phyloP scores from a whole-genome alignment of 2,113 vertebrate species.

The Protobothrops mucrosquamatus region DNA sequence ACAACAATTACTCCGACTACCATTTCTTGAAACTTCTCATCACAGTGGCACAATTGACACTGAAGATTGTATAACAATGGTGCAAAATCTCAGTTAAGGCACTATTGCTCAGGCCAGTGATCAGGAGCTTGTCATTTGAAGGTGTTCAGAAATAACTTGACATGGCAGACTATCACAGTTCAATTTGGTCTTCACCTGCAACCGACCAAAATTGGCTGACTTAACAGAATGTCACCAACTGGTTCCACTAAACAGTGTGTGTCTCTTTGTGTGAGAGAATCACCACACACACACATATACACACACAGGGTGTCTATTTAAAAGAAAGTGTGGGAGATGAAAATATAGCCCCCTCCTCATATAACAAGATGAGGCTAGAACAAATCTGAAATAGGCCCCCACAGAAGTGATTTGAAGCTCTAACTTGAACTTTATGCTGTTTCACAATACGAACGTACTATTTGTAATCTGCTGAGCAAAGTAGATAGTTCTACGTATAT shows the following conservation, averaged over 20 bases:
- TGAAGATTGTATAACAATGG: background rate
- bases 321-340: background rate
- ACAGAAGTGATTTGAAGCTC: too few species aligned
- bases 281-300: background rate
- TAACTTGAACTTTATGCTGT: too few species aligned
- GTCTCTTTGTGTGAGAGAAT: background rate
- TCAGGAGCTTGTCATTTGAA: background rate
- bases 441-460: too few species aligned
- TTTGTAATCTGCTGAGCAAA: too few species aligned
- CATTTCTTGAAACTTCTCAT: slow-evolving; percentile 6
- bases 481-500: too few species aligned
- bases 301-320: background rate
- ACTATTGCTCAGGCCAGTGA: background rate
- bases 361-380: too few species aligned
- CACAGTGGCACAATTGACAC: background rate
- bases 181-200: background rate
- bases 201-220: background rate
- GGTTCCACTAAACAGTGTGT: background rate
- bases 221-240: background rate
- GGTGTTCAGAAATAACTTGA: background rate
- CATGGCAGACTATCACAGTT: background rate
- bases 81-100: background rate
- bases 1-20: slow-evolving; percentile 1
- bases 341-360: too few species aligned
- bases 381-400: too few species aligned